Base-by-base conservation (phyloP, 2,113 vertebrate genomes). In the Crotalus horridus region DNA sequence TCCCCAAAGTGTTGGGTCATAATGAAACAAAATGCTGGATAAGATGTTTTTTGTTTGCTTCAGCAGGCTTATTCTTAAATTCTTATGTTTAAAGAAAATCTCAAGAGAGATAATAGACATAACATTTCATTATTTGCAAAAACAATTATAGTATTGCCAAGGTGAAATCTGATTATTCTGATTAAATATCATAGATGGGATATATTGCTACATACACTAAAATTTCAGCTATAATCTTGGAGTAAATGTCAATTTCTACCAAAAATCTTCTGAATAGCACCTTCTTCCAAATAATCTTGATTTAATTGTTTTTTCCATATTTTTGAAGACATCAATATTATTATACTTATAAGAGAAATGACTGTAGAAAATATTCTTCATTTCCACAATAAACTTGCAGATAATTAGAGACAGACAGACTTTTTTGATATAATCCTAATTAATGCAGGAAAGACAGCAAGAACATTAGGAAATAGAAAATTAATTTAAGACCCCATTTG, bases 341-440 rank as follows among this genome's bases (percentile, higher is more conserved):
- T 12, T 92, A 33, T 48, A 61, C 53, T 51, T 29, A 0, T 29
- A 15, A 26, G 0, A n/a, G 61, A 0, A 0, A 59, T 4, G 23
- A 48, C 91, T 86, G 10, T 4, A 0, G 0, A 33, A 85, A 81
- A 94, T n/a, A 88, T 53, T 94, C 56, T 39, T 95, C 51, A 4
- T 64, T 55, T 15, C 94, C 92, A 85, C 33, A 85, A 91, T 95
- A 95, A 94, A 96, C 29, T 15, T 13, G 61, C 95, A 95, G 58
- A 94, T 96, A 96, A 96, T 97, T 96, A 95, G 91, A 95, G 90
- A 92, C 94, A 96, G 96, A 96, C 96, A 94, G 93, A 96, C 95
- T 89, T 96, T 96, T 96, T 97, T 94, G 94, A 94, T 91, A 93
- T 95, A 93, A 96, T 96, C 95, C 95, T 95, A 97, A 95, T 96